These are phyloP conservation scores for Brachyptera risi DNA, from an alignment of 2,888 invertebrate genomes.

Conservation along the genomic window DNA sequence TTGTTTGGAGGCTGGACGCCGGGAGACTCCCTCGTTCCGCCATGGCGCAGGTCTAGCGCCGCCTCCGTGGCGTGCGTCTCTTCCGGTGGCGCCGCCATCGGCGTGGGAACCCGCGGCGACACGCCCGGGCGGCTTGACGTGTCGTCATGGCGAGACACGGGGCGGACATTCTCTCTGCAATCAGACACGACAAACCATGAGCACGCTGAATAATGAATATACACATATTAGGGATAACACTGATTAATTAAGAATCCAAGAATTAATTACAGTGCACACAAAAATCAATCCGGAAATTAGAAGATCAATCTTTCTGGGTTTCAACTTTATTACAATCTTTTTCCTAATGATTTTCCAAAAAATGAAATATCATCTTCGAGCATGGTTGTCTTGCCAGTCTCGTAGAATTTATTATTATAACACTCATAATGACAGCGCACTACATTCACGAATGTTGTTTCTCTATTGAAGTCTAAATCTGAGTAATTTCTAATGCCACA, in stretches of 20 bases:
- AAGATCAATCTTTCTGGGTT: no score
- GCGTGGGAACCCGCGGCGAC: conserved; percentile 25
- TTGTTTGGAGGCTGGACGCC: conserved; percentile 35
- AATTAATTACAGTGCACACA: background rate
- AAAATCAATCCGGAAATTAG: no score
- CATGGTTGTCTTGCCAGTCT: no score
- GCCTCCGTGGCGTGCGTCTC: conserved; percentile 26
- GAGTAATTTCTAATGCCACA: no score
- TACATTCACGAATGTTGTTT: no score
- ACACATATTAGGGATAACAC: no score
- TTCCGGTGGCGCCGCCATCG: conserved; percentile 20
- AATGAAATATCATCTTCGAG: no score
- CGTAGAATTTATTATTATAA: no score
- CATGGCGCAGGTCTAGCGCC: conserved; percentile 54
- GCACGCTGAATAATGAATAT: background rate
- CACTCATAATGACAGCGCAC: no score
- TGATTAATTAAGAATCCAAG: background rate
- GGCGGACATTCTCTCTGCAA: conserved; percentile 23
- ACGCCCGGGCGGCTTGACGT: conserved; percentile 20
- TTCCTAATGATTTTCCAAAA: no score
- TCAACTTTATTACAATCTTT: no score
- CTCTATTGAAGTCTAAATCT: no score
- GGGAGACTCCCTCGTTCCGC: conserved; percentile 46
- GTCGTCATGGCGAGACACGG: conserved; percentile 30
- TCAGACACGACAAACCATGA: background rate